phyloP scores from a whole-genome alignment of 2,113 vertebrate species.

The Ahaetulla prasina region DNA sequence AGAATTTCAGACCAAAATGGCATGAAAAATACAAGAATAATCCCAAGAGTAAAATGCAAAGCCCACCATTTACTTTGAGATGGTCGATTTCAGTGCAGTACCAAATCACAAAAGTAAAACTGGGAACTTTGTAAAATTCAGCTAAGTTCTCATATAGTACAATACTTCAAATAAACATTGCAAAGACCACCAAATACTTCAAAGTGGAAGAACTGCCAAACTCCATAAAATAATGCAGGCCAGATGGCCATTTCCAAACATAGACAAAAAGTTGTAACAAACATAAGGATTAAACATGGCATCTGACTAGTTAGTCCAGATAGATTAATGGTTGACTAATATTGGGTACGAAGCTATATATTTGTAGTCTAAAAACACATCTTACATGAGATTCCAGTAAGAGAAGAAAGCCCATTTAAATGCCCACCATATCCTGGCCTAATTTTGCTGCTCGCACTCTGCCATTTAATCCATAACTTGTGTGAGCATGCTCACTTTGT shows the following conservation, averaged over 20 bases:
- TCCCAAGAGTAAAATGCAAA: neutral
- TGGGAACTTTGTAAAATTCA: neutral
- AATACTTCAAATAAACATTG: neutral
- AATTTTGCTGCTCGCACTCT: constrained; percentile 36
- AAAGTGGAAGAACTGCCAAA: neutral
- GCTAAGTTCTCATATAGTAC: neutral
- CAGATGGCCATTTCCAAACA: neutral
- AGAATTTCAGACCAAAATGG: neutral
- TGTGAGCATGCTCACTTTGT: constrained; percentile 83
- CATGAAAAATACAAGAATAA: neutral
- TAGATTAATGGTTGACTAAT: neutral
- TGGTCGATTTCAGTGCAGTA: neutral
- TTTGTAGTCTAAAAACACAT: constrained; percentile 37
- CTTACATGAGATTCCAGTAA: constrained; percentile 35
- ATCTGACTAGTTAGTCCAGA: constrained; percentile 21
- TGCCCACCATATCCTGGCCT: constrained; percentile 50
- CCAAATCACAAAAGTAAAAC: neutral
- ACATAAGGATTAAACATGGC: neutral
- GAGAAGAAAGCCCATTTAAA: constrained; percentile 49
- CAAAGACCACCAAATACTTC: neutral
- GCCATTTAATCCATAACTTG: constrained; percentile 51
- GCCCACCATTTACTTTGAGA: neutral
- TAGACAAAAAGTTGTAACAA: neutral
- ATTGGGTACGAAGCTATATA: constrained; percentile 1
- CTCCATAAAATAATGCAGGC: neutral